phyloP scores from a whole-genome alignment of 2,113 vertebrate species.

The Edolisoma coerulescens region DNA sequence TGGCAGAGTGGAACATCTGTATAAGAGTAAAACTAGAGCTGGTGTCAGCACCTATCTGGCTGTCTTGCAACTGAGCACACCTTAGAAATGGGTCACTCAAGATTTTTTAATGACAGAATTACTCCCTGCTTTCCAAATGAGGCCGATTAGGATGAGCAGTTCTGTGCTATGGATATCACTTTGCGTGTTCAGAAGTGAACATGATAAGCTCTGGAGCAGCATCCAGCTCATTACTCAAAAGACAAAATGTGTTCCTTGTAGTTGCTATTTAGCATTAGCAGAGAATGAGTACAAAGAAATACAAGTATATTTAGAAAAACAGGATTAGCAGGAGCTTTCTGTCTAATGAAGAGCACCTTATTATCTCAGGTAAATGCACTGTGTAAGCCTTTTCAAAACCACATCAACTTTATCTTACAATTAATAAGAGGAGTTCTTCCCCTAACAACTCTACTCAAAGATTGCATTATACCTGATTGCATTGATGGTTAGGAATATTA shows the following conservation, averaged over 20 bases:
- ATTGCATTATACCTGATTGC: neutral
- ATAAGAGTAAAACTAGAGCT: neutral
- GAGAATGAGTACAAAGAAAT: neutral
- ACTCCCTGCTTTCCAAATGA: neutral
- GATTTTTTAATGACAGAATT: neutral
- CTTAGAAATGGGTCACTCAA: neutral
- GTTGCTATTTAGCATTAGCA: neutral
- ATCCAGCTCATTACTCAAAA: neutral
- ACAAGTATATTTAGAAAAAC: neutral
- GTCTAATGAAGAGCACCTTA: neutral
- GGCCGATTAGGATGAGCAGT: neutral
- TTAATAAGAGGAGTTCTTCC: neutral
- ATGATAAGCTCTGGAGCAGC: neutral
- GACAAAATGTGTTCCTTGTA: neutral
- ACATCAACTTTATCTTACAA: neutral
- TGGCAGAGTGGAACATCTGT: neutral
- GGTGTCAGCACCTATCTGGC: neutral
- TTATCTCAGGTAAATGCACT: neutral
- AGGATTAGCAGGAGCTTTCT: neutral
- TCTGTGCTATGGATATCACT: neutral
- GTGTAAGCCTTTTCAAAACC: neutral
- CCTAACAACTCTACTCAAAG: neutral
- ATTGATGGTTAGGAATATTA: neutral
- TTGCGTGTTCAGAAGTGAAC: neutral
- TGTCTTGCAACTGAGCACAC: neutral